Percentiles rank a stretch among this genome's conserved stretches.
Conservation (phyloP, 2,113 vertebrate genomes). For the Numenius arquata region DNA sequence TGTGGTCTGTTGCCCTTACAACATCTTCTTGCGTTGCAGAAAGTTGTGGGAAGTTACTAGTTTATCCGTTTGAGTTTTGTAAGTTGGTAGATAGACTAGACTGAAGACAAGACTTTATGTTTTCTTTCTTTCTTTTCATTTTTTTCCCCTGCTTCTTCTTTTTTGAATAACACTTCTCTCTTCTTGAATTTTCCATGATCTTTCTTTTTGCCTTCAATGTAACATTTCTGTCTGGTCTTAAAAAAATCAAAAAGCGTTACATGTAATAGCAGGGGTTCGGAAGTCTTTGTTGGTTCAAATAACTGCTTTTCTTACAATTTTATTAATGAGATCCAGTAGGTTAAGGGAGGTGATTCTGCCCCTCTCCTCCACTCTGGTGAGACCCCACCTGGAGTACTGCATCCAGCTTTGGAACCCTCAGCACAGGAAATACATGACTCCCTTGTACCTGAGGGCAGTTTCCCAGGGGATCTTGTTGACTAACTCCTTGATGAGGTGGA, state of each 20-base stretch:
- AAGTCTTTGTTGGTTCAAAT: neutral
- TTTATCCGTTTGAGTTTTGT: neutral
- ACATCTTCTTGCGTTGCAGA: neutral
- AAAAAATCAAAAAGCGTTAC: neutral
- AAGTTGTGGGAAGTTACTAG: neutral
- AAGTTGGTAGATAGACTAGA: neutral
- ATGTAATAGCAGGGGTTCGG: neutral
- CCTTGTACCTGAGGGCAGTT: neutral
- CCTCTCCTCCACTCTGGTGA: too few species aligned
- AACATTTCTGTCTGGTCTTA: neutral
- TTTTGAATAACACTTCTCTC: neutral
- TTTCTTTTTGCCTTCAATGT: neutral
- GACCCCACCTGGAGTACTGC: too few species aligned
- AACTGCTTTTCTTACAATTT: neutral
- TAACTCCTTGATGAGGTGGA: neutral
- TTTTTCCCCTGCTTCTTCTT: fast-evolving
- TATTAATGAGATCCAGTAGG: neutral
- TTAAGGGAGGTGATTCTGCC: too few species aligned
- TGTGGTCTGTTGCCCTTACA: neutral
- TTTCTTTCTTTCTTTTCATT: neutral
- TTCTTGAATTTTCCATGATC: neutral
- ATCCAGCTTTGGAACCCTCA: too few species aligned
- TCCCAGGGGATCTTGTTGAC: neutral
- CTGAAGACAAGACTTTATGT: neutral
- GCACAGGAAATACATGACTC: too few species aligned